Conservation (phyloP, 2,888 invertebrate genomes). For the Pollenia angustigena region DNA sequence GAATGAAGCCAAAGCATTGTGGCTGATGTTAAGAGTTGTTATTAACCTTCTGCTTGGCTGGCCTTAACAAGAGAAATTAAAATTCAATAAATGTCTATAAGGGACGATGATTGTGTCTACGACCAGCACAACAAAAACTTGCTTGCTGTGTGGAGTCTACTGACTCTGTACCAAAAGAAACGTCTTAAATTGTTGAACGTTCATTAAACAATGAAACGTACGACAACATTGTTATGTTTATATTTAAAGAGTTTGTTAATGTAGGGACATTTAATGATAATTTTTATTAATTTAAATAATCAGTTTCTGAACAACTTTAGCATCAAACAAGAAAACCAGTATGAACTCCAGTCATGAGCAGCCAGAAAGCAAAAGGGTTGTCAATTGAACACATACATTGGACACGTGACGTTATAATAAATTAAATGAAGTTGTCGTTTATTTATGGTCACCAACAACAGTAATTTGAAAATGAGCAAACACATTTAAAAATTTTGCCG, state of each 20-base stretch:
- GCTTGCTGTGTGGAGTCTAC: background rate
- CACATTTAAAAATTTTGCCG: constrained; percentile 1
- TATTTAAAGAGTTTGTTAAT: constrained; percentile 21
- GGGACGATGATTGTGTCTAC: constrained; percentile 19
- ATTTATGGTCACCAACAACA: constrained; percentile 43
- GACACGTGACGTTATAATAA: constrained; percentile 56
- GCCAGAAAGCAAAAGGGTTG: constrained; percentile 25
- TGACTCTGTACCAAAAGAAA: background rate
- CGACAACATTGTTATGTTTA: constrained; percentile 37
- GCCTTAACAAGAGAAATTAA: constrained; percentile 70
- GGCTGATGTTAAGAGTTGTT: constrained; percentile 67
- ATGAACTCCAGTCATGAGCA: background rate
- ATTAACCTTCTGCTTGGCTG: constrained; percentile 70
- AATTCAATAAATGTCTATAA: constrained; percentile 70
- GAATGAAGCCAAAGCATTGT: constrained; percentile 51
- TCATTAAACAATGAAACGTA: background rate
- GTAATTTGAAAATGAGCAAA: constrained; percentile 8
- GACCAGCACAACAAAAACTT: constrained; percentile 1
- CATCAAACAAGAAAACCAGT: background rate
- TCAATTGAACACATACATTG: constrained; percentile 41
- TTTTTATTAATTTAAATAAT: constrained; percentile 61
- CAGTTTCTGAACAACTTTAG: constrained; percentile 30
- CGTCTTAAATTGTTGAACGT: constrained; percentile 25
- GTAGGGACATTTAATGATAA: constrained; percentile 44
- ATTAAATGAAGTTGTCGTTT: constrained; percentile 66